Evolutionary conservation across 2,797 vertebrate species (phyloP).

Genomic region (Gephyroberyx darwinii): DNA sequence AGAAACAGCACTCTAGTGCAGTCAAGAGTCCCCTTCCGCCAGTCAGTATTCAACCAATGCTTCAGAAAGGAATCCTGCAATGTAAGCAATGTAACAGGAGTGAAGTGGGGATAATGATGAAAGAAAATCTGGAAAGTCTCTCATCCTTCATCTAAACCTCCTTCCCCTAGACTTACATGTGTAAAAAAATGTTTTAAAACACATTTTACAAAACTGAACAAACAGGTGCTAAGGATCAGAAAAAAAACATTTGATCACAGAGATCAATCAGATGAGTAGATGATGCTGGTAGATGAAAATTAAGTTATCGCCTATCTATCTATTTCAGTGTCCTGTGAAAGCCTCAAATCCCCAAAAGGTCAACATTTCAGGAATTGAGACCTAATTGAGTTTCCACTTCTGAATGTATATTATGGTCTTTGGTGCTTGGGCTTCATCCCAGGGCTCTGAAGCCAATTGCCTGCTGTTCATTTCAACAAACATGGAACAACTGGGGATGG

Average conservation of each 20-base stretch:
- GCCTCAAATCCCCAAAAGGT: not conserved
- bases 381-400: not conserved
- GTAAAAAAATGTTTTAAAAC: slow-evolving; percentile 13
- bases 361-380: not conserved
- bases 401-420: slow-evolving; percentile 3
- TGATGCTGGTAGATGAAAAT: not conserved
- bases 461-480: slow-evolving; percentile 1
- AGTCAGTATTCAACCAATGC: slow-evolving; percentile 30
- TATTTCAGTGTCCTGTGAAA: not conserved
- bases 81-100: not conserved
- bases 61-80: slow-evolving; percentile 5
- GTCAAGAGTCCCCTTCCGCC: slow-evolving; percentile 3
- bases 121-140: not conserved
- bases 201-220: not conserved
- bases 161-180: not conserved
- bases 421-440: slow-evolving; percentile 16
- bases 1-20: slow-evolving; percentile 22
- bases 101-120: not conserved
- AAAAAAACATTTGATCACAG: not conserved
- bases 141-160: not conserved
- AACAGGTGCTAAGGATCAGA: no score
- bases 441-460: not conserved
- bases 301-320: not conserved
- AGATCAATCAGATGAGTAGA: not conserved
- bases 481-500: not conserved